Conservation (phyloP, 2,888 invertebrate species). For the Stratiomys singularior region DNA sequence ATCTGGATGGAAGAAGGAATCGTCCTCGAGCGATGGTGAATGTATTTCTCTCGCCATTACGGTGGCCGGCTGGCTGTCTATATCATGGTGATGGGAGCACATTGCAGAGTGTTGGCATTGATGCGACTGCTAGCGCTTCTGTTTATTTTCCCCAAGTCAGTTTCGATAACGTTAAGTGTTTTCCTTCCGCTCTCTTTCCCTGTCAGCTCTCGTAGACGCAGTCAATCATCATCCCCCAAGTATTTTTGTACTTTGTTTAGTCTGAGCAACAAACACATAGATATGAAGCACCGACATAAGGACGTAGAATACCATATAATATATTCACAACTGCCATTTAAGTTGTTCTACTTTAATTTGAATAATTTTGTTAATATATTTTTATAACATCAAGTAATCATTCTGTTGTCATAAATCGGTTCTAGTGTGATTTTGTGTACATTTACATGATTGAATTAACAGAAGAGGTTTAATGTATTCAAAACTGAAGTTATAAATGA, state of each 20-base stretch:
- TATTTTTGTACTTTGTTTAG: background rate
- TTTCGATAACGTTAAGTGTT: constrained; percentile 48
- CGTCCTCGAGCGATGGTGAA: background rate
- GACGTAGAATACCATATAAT: too few relatives aligned
- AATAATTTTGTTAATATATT: too few relatives aligned
- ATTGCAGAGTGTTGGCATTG: background rate
- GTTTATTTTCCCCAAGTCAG: background rate
- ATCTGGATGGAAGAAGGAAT: background rate
- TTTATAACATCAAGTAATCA: too few relatives aligned
- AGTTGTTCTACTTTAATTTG: too few relatives aligned
- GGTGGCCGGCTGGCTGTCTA: background rate
- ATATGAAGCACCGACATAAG: background rate
- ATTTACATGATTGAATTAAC: too few relatives aligned
- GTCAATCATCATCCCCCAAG: background rate
- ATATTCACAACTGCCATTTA: too few relatives aligned
- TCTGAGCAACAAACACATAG: background rate
- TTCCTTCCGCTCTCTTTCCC: constrained; percentile 25
- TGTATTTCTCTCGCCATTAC: background rate
- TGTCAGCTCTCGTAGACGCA: background rate
- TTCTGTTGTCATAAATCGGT: too few relatives aligned
- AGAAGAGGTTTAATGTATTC: too few relatives aligned
- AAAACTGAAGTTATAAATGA: too few relatives aligned
- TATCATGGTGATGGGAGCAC: background rate
- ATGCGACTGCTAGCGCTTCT: background rate
- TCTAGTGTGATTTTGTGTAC: too few relatives aligned